Evolutionary conservation across 2,113 vertebrate species (phyloP).

Genomic region (Tenebrosternarchus preto): DNA sequence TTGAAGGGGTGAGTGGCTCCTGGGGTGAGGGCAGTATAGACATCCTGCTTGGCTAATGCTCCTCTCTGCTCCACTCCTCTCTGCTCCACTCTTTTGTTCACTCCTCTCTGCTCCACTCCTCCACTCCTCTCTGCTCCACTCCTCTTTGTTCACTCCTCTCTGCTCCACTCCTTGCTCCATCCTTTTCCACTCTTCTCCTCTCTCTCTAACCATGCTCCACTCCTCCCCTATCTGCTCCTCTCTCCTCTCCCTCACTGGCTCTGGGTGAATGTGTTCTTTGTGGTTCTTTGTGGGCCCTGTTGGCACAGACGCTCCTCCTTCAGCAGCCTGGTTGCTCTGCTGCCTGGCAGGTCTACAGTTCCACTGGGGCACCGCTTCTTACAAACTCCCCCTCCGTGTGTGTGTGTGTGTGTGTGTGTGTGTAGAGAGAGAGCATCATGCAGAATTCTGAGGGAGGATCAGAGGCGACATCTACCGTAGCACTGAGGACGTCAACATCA

Average conservation of each 20-base stretch:
- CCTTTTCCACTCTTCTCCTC: no score
- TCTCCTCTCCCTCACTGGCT: not conserved
- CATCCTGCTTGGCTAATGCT: conserved; percentile 35
- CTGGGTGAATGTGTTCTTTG: conserved; percentile 1
- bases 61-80: not conserved
- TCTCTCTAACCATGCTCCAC: no score
- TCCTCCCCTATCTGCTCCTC: not conserved
- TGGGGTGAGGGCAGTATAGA: conserved; percentile 52
- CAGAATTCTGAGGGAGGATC: conserved; percentile 89
- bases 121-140: no score
- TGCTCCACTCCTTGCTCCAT: no score
- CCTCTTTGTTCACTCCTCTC: no score
- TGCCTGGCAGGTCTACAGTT: no score
- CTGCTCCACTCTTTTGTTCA: not conserved
- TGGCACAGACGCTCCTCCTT: conserved; percentile 22
- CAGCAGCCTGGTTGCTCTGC: no score
- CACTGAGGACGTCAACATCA: conserved; percentile 81
- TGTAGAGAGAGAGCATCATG: conserved; percentile 75
- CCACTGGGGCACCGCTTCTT: conserved; percentile 37
- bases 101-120: not conserved
- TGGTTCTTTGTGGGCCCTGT: conserved; percentile 37
- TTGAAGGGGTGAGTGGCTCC: conserved; percentile 53
- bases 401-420: conserved; percentile 3
- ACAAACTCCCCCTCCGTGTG: not conserved
- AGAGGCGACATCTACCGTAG: conserved; percentile 82